phyloP scores from a whole-genome alignment of 2,797 vertebrate species.

The Spinus pinus region DNA sequence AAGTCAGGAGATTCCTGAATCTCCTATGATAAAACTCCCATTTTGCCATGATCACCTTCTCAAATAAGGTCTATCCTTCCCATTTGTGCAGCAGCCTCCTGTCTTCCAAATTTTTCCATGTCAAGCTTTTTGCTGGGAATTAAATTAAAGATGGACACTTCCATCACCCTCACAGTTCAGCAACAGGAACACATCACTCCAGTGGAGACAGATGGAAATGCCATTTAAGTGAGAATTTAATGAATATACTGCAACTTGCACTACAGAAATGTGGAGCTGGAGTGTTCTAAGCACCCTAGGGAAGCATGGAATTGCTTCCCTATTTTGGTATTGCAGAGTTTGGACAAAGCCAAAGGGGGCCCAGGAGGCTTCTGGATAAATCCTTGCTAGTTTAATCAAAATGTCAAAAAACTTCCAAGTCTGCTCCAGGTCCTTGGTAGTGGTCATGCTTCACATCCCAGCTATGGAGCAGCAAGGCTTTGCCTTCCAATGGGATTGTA shows the following conservation, averaged over 20 bases:
- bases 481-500: not conserved
- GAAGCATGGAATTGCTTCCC: not conserved
- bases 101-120: not conserved
- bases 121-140: not conserved
- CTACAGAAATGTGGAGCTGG: not conserved
- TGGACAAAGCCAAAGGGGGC: not conserved
- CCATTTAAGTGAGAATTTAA: not conserved
- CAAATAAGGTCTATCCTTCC: not conserved
- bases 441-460: not conserved
- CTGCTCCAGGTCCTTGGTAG: not conserved
- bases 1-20: not conserved
- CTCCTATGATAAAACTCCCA: not conserved
- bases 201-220: not conserved
- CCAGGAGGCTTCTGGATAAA: not conserved
- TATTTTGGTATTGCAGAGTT: not conserved
- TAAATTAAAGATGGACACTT: not conserved
- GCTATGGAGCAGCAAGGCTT: not conserved
- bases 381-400: not conserved
- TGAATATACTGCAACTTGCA: not conserved
- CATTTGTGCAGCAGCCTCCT: accelerated
- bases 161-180: not conserved
- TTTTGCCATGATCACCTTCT: not conserved
- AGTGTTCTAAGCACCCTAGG: not conserved
- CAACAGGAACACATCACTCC: not conserved
- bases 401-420: not conserved